These are phyloP conservation scores for Rhopilema esculentum DNA, from an alignment of 30 jellyfish, hydroid and myxozoan species.

Conservation along the genomic window DNA sequence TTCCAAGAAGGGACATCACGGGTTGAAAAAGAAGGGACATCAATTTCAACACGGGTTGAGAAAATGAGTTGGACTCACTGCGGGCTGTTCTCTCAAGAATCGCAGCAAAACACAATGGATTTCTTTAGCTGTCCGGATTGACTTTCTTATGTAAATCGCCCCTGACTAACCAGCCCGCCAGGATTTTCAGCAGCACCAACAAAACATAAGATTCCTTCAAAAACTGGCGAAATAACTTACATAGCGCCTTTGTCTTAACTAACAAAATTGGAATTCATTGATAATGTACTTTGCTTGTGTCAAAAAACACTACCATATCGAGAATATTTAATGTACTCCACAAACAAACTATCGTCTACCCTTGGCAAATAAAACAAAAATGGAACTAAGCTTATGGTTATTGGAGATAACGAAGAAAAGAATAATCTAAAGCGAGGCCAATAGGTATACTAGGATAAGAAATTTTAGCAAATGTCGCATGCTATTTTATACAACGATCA, in stretches of 20 bases:
- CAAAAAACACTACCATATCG: not conserved
- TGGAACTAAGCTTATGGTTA: not conserved
- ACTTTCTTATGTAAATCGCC: too few species aligned
- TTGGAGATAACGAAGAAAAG: not conserved
- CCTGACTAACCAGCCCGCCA: too few species aligned
- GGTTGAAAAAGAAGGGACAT: too few species aligned
- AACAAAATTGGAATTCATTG: not conserved
- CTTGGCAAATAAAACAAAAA: not conserved
- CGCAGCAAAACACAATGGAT: too few species aligned
- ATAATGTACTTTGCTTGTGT: not conserved
- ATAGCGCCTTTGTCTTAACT: not conserved
- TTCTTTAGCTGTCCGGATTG: too few species aligned
- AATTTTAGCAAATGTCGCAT: not conserved
- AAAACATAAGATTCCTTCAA: too few species aligned
- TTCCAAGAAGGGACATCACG: too few species aligned
- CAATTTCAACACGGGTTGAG: too few species aligned
- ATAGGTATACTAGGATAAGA: not conserved
- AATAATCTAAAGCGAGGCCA: not conserved
- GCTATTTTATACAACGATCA: constrained; percentile 86
- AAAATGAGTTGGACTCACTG: too few species aligned
- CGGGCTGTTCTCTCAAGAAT: too few species aligned
- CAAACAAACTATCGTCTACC: not conserved
- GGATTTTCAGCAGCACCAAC: too few species aligned
- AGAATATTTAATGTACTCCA: not conserved
- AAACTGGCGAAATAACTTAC: too few species aligned